Percentiles rank a stretch among this genome's conserved stretches.
phyloP scores from a whole-genome alignment of 1,140 invertebrate species.

The Anastrepha obliqua region DNA sequence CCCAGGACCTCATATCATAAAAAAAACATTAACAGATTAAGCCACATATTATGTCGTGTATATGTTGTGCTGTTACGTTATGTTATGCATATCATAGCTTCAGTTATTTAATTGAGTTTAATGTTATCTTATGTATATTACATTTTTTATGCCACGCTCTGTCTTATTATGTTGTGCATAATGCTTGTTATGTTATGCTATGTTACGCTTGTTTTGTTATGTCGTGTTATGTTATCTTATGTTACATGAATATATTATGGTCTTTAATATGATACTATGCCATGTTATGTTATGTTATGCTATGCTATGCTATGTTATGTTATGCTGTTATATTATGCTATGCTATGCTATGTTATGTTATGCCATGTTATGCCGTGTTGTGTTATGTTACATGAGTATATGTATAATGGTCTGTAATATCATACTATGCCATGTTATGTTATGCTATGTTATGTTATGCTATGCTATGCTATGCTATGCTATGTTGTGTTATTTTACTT shows the following conservation, averaged over 20 bases:
- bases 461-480: neutral
- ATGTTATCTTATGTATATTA: neutral
- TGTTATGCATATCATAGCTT: too few relatives aligned
- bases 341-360: neutral
- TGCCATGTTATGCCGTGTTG: neutral
- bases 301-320: neutral
- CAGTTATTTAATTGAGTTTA: too few relatives aligned
- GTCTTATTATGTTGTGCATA: neutral
- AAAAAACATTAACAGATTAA: too few relatives aligned
- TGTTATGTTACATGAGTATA: neutral
- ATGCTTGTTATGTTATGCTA: neutral
- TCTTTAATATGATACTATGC: neutral
- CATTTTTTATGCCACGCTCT: neutral
- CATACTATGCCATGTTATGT: neutral
- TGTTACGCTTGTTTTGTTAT: neutral
- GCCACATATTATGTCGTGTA: too few relatives aligned
- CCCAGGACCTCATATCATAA: too few relatives aligned
- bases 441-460: neutral
- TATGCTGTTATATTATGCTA: neutral
- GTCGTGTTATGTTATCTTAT: neutral
- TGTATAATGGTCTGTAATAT: too few relatives aligned
- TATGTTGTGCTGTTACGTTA: too few relatives aligned
- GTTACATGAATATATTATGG: too few relatives aligned
- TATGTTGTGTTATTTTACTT: neutral
- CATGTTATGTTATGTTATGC: neutral